phyloP scores from a whole-genome alignment of 2,888 invertebrate genomes.

The Cremastinae sp. region DNA sequence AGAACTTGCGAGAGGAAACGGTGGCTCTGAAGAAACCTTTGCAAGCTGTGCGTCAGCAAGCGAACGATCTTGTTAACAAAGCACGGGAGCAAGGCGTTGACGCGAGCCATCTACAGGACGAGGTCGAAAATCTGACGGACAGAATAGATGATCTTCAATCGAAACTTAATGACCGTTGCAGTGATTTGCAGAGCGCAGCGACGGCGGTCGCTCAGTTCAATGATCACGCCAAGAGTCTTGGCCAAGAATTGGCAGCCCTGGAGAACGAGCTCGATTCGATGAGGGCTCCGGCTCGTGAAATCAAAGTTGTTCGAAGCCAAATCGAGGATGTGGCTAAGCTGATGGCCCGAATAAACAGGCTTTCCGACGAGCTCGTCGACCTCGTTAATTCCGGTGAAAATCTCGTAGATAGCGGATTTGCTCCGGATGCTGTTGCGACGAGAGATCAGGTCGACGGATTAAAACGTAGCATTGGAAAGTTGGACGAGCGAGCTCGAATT shows the following conservation, averaged over 20 bases:
- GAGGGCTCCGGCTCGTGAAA: constrained; percentile 93
- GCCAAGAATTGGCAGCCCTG: constrained; percentile 88
- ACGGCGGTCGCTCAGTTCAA: constrained; percentile 93
- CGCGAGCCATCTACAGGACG: constrained; percentile 89
- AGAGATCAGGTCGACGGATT: constrained; percentile 91
- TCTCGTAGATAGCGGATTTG: constrained; percentile 92
- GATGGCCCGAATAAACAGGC: constrained; percentile 85
- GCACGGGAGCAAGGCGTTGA: constrained; percentile 90
- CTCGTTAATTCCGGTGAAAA: constrained; percentile 88
- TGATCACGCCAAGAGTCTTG: constrained; percentile 91
- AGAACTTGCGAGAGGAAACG: constrained; percentile 89
- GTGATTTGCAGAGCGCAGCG: constrained; percentile 91
- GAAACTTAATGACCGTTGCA: constrained; percentile 89
- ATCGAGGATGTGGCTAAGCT: constrained; percentile 89
- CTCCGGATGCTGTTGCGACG: constrained; percentile 90
- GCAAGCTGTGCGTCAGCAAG: constrained; percentile 84
- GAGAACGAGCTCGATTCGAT: constrained; percentile 92
- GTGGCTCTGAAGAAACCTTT: constrained; percentile 89
- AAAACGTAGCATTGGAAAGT: constrained; percentile 88
- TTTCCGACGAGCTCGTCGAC: constrained; percentile 85
- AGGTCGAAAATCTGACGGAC: constrained; percentile 89
- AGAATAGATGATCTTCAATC: constrained; percentile 89
- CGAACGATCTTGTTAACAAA: constrained; percentile 89
- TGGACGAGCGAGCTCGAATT: constrained; percentile 90
- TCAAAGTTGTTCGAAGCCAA: constrained; percentile 91